A percentile compares a stretch with the other conserved stretches of the same genome.
These are phyloP conservation scores for Synergus laeviventris DNA, from an alignment of 2,888 invertebrate genomes.

Conservation along the genomic window DNA sequence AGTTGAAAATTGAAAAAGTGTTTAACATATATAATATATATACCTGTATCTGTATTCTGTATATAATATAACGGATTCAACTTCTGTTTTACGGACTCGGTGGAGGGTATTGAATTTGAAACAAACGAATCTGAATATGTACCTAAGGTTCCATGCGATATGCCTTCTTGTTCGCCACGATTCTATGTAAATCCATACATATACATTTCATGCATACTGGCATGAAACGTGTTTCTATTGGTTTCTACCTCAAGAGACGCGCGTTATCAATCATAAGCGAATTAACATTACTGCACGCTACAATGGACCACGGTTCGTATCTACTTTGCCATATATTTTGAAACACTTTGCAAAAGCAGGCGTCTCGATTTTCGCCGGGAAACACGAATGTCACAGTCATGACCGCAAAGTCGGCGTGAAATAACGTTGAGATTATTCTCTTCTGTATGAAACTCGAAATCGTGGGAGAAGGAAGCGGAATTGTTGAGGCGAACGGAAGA, in stretches of 20 bases:
- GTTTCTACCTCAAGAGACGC: not conserved
- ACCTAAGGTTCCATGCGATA: not conserved
- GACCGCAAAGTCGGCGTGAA: slow-evolving; percentile 10
- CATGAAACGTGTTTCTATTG: slow-evolving; percentile 4
- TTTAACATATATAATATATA: too few relatives aligned
- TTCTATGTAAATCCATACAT: not conserved
- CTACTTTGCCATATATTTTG: not conserved
- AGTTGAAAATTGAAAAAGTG: too few relatives aligned
- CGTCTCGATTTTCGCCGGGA: not conserved
- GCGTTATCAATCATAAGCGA: slow-evolving; percentile 8
- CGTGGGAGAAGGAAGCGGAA: slow-evolving; percentile 8
- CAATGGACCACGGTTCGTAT: slow-evolving; percentile 1
- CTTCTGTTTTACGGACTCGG: not conserved
- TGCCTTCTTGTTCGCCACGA: not conserved
- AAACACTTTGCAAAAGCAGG: not conserved
- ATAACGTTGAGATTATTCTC: slow-evolving; percentile 19
- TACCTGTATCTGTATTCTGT: too few relatives aligned
- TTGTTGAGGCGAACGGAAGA: slow-evolving; percentile 2
- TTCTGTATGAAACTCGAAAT: not conserved
- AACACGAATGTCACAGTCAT: not conserved
- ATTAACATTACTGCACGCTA: not conserved
- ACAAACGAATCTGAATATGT: not conserved
- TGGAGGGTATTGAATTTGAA: not conserved
- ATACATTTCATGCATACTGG: not conserved
- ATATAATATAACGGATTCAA: not conserved